These are phyloP conservation scores for Ceratina japonica DNA, from an alignment of 1,140 invertebrate genomes.

Conservation along the genomic window DNA sequence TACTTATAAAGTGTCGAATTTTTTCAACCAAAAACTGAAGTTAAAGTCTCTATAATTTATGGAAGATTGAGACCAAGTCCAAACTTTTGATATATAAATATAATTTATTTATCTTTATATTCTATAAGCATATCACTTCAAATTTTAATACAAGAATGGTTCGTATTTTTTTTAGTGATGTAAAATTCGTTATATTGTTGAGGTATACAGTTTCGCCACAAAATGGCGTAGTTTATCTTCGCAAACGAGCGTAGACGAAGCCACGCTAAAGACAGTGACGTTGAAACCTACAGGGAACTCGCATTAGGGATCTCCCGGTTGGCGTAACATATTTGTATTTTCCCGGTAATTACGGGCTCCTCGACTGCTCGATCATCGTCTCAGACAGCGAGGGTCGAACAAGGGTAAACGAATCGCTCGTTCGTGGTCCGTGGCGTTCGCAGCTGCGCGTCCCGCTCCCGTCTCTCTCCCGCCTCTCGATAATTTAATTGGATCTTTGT, in stretches of 20 bases:
- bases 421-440: neutral
- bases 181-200: too few species aligned
- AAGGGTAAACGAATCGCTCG: conserved; percentile 2
- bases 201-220: neutral
- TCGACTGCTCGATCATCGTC: conserved; percentile 31
- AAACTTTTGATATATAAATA: too few species aligned
- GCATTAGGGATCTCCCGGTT: conserved; percentile 12
- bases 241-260: neutral
- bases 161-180: too few species aligned
- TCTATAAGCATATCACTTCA: too few species aligned
- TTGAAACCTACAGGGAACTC: conserved; percentile 13
- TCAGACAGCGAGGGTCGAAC: neutral
- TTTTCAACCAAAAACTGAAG: neutral
- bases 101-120: too few species aligned
- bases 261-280: neutral
- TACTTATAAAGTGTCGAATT: too few species aligned
- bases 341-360: conserved; percentile 30
- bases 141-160: too few species aligned
- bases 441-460: neutral
- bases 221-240: conserved; percentile 1
- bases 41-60: neutral
- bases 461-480: neutral
- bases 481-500: conserved; percentile 44
- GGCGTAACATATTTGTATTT: conserved; percentile 39
- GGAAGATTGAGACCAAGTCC: neutral